Conservation (phyloP, 2,113 vertebrate genomes). For the Microcebus ravelobensis region DNA sequence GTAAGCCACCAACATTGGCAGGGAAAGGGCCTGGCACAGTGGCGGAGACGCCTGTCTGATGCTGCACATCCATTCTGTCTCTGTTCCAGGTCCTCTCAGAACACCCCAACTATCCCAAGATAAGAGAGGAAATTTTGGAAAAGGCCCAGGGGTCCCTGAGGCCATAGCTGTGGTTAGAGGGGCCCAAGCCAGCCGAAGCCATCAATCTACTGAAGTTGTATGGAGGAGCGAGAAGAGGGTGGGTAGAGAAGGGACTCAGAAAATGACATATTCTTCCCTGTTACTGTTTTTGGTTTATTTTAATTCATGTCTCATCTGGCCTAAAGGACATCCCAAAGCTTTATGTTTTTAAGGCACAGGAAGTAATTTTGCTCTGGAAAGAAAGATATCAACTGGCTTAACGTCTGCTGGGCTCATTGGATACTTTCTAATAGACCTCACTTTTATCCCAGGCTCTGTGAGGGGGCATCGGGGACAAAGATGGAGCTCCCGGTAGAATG, state of each 20-base stretch:
- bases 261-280: not conserved
- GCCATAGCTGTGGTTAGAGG: slow-evolving; percentile 65
- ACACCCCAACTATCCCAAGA: slow-evolving; percentile 85
- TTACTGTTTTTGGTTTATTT: not conserved
- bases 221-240: not conserved
- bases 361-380: not conserved
- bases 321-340: not conserved
- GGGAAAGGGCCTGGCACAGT: not conserved
- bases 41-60: not conserved
- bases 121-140: slow-evolving; percentile 84
- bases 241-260: not conserved
- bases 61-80: not conserved
- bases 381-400: not conserved
- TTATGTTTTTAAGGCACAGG: not conserved
- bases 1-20: slow-evolving; percentile 37
- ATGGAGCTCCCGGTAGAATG: not conserved
- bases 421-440: not conserved
- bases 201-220: not conserved
- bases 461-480: not conserved
- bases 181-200: not conserved
- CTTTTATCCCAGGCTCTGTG: not conserved
- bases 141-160: slow-evolving; percentile 83
- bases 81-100: slow-evolving; percentile 81
- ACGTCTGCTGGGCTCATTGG: not conserved
- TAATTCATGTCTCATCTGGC: not conserved